Base-by-base conservation (phyloP, 2,113 vertebrate genomes). In the Psittacara wagleri region DNA sequence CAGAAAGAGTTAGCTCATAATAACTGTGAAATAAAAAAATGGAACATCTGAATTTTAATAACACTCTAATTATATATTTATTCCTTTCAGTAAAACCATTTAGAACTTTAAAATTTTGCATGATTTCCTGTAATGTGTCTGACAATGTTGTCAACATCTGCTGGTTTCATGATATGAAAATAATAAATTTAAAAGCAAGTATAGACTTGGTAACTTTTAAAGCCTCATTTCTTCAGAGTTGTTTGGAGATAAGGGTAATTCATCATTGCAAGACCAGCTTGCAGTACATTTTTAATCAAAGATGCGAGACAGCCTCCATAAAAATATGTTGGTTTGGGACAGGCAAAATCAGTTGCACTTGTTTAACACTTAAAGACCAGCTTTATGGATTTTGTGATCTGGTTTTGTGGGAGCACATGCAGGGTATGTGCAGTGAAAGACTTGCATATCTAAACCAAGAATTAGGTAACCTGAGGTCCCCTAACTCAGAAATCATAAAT, bases 31-130 rank as follows among this genome's bases (percentile, higher is more conserved):
- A 96, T 76, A 76, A 96, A 97, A 96, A 91, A 86, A 57, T 72
- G 83, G 91, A 92, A 66, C 72, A 79, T 90, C 49, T 97, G 69
- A 94, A 96, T 96, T 96, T 84, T 82, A 94, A 96, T 92, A 94
- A 43, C 31, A 88, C 14, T 31, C 17, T 87, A 68, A 96, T 95
- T 74, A 57, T 94, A 70, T 97, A 93, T 96, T 96, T 97, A 92
- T 97, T 86, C 63, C 28, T 93, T 96, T 86, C 81, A 79, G 52
- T 75, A 96, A 95, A 92, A 57, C 46, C 94, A 87, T 83, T 86
- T 94, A 91, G 80, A 92, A 93, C 44, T 81, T 72, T 51, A 41
- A 39, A 90, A 20, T 95, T 96, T 90, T 84, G 3, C 51, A 67
- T 43, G 49, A 74, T 90, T 92, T 76, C 59, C 75, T 93, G 68